These are phyloP conservation scores for Vespertilio murinus DNA, from an alignment of 2,797 vertebrate genomes.

Conservation along the genomic window DNA sequence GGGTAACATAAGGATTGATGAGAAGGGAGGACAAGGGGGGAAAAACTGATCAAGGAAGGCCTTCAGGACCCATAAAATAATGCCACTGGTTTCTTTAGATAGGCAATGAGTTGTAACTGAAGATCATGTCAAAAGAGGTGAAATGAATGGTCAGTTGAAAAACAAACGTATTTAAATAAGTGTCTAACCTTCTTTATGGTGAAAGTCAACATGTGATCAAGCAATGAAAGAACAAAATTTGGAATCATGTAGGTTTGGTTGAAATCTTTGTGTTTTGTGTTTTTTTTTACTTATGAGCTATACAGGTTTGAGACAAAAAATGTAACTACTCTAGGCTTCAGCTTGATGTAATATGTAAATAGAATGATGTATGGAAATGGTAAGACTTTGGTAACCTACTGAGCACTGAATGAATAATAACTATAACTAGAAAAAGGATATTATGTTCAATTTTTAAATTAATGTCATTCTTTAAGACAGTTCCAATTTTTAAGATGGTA, in stretches of 20 bases:
- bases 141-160: neutral
- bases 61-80: neutral
- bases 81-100: neutral
- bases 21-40: neutral
- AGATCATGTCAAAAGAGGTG: neutral
- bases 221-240: neutral
- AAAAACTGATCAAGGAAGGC: neutral
- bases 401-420: neutral
- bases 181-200: neutral
- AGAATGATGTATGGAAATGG: neutral
- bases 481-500: neutral
- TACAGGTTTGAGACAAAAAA: neutral
- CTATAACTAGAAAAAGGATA: neutral
- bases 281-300: neutral
- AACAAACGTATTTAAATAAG: neutral
- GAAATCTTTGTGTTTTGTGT: neutral
- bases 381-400: neutral
- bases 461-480: neutral
- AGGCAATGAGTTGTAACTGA: neutral
- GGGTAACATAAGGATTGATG: neutral
- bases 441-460: neutral
- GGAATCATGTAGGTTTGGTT: neutral
- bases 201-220: neutral
- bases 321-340: neutral
- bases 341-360: neutral